These are phyloP conservation scores for Scopus umbretta DNA, from an alignment of 2,113 vertebrate genomes.

Conservation along the genomic window DNA sequence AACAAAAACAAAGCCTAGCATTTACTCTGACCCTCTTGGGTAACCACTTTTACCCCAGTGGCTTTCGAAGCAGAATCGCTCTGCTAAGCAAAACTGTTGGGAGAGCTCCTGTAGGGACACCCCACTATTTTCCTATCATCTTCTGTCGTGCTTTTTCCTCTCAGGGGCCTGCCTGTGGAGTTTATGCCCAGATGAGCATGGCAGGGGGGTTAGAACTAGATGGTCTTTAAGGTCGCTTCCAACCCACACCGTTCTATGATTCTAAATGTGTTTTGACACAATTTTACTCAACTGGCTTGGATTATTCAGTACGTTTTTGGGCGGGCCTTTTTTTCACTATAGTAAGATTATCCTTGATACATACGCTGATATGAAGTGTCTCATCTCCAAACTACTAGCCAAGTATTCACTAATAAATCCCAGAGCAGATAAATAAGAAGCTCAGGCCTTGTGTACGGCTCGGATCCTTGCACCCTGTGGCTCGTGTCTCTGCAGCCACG, in stretches of 20 bases:
- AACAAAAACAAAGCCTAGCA: not conserved
- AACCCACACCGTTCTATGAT: not conserved
- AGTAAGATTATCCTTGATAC: not conserved
- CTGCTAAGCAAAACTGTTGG: not conserved
- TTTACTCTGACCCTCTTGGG: not conserved
- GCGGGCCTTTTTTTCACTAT: not conserved
- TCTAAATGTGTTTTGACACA: not conserved
- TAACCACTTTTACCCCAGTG: not conserved
- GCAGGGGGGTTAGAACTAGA: not conserved
- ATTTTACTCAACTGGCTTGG: not conserved
- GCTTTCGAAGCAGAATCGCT: not conserved
- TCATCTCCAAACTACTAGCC: not conserved
- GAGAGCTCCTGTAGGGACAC: not conserved
- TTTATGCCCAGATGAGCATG: not conserved
- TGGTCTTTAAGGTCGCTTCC: not conserved
- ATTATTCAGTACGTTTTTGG: not conserved
- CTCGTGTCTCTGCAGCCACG: not conserved
- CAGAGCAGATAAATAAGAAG: not conserved
- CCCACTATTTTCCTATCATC: not conserved
- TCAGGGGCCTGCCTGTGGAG: not conserved
- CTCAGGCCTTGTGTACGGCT: not conserved
- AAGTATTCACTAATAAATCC: not conserved
- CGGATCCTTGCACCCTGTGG: fast-evolving
- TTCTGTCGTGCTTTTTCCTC: not conserved
- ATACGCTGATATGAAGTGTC: fast-evolving